phyloP scores from a whole-genome alignment of 2,797 vertebrate species.

The Pangasius krempfi region DNA sequence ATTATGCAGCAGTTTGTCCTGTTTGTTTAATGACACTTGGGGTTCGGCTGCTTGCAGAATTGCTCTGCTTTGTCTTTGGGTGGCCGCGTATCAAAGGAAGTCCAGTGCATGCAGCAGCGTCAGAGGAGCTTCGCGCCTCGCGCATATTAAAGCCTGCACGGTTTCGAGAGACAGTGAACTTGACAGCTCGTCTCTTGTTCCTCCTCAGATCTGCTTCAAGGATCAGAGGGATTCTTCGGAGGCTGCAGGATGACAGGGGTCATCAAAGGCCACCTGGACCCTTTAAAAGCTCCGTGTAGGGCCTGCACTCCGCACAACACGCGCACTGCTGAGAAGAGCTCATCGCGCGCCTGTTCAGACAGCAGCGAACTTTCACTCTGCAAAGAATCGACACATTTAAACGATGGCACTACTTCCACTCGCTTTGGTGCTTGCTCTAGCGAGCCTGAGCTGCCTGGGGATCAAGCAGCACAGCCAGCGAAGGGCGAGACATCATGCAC shows the following conservation, averaged over 20 bases:
- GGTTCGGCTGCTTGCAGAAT: neutral
- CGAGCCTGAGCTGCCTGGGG: constrained; percentile 10
- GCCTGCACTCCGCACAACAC: constrained; percentile 59
- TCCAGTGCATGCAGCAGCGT: neutral
- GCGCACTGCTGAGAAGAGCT: constrained; percentile 43
- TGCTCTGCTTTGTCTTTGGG: constrained; percentile 34
- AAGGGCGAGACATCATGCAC: constrained; percentile 19
- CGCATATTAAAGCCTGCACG: constrained; percentile 41
- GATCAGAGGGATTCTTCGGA: constrained; percentile 76
- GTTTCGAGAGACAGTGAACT: constrained; percentile 60
- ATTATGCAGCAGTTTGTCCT: neutral
- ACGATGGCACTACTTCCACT: neutral
- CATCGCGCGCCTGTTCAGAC: constrained; percentile 30
- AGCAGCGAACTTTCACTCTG: constrained; percentile 10
- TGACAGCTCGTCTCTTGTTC: constrained; percentile 57
- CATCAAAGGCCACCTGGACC: constrained; percentile 77
- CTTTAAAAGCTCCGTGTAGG: constrained; percentile 72
- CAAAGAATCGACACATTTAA: neutral
- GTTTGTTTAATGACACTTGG: neutral
- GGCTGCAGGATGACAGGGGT: constrained; percentile 71
- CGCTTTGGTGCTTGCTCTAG: neutral
- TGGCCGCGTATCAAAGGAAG: constrained; percentile 51
- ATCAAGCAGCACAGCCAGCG: neutral
- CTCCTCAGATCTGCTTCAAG: constrained; percentile 66
- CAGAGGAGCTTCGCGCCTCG: constrained; percentile 41